phyloP scores from a whole-genome alignment of 1,140 invertebrate species.

The Dermatophagoides farinae region DNA sequence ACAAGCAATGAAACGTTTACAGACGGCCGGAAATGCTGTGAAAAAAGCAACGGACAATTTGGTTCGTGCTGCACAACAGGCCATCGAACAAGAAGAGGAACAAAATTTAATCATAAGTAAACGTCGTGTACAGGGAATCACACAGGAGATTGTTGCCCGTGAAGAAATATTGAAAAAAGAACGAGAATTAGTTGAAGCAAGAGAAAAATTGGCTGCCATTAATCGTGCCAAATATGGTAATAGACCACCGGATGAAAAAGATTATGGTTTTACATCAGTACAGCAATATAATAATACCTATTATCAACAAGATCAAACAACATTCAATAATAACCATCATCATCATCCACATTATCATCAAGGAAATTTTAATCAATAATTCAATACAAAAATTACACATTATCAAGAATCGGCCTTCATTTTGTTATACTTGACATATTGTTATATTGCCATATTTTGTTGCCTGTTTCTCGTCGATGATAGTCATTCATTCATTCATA shows the following conservation, averaged over 20 bases:
- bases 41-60: slow-evolving; percentile 93
- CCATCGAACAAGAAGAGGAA: slow-evolving; percentile 64
- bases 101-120: slow-evolving; percentile 65
- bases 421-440: no score
- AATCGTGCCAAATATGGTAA: slow-evolving; percentile 30
- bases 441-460: no score
- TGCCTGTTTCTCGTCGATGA: no score
- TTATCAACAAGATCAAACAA: no score
- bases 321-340: no score
- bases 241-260: slow-evolving; percentile 20
- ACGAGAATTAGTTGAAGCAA: slow-evolving; percentile 72
- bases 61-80: slow-evolving; percentile 77
- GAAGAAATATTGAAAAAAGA: slow-evolving; percentile 52
- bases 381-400: no score
- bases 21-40: slow-evolving; percentile 85
- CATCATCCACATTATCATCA: no score
- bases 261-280: neutral
- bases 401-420: no score
- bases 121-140: slow-evolving; percentile 47
- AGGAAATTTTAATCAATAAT: no score
- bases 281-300: neutral
- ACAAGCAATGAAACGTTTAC: slow-evolving; percentile 67
- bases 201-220: slow-evolving; percentile 47
- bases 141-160: slow-evolving; percentile 68
- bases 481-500: no score